phyloP scores from a whole-genome alignment of 2,888 invertebrate species.

The Archaeoteleia sp. region DNA sequence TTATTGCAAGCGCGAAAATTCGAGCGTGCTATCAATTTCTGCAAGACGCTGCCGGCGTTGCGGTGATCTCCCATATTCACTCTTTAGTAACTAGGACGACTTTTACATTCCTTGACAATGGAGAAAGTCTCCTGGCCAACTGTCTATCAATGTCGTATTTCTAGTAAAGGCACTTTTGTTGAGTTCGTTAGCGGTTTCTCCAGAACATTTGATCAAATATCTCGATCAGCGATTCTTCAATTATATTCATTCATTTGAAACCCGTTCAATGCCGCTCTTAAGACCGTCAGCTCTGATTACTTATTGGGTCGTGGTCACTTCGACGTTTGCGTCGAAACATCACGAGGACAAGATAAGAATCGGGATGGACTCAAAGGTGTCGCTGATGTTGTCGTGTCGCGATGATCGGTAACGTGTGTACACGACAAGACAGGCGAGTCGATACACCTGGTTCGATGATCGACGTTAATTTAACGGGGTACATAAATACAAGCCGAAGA shows the following conservation, averaged over 20 bases:
- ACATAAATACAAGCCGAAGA: constrained; percentile 63
- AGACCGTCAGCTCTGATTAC: too few relatives aligned
- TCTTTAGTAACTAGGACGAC: not conserved
- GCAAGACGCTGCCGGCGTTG: constrained; percentile 41
- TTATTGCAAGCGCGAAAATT: constrained; percentile 69
- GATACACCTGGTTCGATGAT: constrained; percentile 63
- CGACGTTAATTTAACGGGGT: constrained; percentile 71
- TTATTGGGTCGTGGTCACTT: not conserved
- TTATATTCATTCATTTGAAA: too few relatives aligned
- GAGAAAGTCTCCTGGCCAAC: not conserved
- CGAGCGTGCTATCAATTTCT: constrained; percentile 62
- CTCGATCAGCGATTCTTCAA: too few relatives aligned
- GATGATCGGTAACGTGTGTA: constrained; percentile 40
- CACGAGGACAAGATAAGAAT: constrained; percentile 55
- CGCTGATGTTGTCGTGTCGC: constrained; percentile 55
- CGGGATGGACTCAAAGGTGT: constrained; percentile 55
- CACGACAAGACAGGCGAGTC: constrained; percentile 26
- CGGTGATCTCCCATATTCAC: not conserved
- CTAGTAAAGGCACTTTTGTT: too few relatives aligned
- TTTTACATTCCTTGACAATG: not conserved
- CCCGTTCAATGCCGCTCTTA: too few relatives aligned
- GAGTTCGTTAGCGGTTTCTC: too few relatives aligned
- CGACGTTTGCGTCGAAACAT: not conserved
- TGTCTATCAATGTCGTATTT: too few relatives aligned
- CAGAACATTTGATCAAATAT: too few relatives aligned